Conservation (phyloP, 2,113 vertebrate species). For the Acanthisitta chloris region DNA sequence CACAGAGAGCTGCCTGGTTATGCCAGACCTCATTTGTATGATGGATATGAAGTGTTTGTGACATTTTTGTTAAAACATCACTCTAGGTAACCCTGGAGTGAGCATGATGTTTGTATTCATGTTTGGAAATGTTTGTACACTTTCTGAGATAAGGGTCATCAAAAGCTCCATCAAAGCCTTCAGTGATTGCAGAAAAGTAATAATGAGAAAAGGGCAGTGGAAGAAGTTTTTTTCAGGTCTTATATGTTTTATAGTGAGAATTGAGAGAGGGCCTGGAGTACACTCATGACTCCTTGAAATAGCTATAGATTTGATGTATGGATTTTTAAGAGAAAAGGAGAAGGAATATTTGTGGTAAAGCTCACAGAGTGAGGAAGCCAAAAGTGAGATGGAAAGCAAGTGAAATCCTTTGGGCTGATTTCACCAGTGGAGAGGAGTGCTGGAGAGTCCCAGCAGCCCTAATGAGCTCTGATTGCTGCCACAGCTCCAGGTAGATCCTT, state of each 20-base stretch:
- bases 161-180: background rate
- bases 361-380: background rate
- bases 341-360: background rate
- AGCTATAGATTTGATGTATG: background rate
- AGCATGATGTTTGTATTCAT: background rate
- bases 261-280: background rate
- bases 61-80: constrained; percentile 29
- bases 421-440: background rate
- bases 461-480: background rate
- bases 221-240: background rate
- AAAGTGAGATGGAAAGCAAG: background rate
- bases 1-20: background rate
- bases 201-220: background rate
- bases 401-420: background rate
- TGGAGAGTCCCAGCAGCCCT: background rate
- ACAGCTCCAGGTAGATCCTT: background rate
- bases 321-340: background rate
- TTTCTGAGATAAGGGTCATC: background rate
- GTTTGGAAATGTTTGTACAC: background rate
- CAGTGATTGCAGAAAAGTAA: background rate
- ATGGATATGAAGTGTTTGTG: constrained; percentile 9
- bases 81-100: constrained; percentile 1
- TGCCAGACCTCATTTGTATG: constrained; percentile 1
- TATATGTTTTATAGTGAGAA: background rate
- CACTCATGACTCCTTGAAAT: background rate